Percentiles rank a stretch among this genome's conserved stretches.
Evolutionary conservation across 2,797 vertebrate genomes (phyloP).

Genomic region (Diplodus puntazzo): DNA sequence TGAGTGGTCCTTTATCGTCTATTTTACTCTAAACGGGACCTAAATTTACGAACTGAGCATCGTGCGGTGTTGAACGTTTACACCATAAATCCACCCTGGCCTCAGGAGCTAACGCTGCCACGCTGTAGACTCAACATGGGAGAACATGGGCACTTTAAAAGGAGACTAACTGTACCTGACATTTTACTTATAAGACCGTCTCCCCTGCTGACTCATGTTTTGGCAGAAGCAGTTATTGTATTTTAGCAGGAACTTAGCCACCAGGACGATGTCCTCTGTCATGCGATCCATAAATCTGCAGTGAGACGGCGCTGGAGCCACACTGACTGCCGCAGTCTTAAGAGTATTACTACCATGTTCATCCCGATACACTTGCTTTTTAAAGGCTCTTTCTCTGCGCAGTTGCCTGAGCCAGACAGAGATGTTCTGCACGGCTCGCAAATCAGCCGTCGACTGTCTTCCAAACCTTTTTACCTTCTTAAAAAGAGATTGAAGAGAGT

Average conservation of each 20-base stretch:
- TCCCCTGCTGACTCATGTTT: neutral
- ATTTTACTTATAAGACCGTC: neutral
- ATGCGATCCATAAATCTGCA: constrained; percentile 21
- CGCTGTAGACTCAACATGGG: neutral
- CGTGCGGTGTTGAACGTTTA: no score
- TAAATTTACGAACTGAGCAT: no score
- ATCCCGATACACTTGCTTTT: neutral
- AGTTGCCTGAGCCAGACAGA: no score
- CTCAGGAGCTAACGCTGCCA: neutral
- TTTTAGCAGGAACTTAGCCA: constrained; percentile 3
- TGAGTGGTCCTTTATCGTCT: no score
- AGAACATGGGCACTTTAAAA: neutral
- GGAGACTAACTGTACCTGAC: neutral
- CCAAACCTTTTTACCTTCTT: no score
- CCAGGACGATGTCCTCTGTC: neutral
- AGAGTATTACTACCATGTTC: neutral
- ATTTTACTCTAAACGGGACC: no score
- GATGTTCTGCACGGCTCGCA: no score
- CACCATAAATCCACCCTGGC: no score
- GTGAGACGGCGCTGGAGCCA: neutral
- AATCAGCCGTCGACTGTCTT: no score
- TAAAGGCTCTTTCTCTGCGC: no score
- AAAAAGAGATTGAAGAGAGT: no score
- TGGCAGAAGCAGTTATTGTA: neutral
- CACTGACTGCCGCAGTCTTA: neutral